Conservation (phyloP, 2,113 vertebrate species). For the Ameiurus melas region DNA sequence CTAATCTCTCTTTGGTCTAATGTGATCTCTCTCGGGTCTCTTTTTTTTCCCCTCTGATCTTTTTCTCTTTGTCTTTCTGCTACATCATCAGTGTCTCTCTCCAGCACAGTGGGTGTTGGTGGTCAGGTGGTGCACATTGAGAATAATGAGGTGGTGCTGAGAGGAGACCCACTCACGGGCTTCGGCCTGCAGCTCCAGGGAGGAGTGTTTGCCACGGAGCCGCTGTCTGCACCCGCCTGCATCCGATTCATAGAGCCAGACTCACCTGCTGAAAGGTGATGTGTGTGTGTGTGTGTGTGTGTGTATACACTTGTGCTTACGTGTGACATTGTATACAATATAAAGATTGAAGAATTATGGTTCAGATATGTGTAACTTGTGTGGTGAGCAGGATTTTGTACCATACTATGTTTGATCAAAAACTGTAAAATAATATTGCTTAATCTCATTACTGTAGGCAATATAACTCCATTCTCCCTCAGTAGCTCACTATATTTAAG, state of each 20-base stretch:
- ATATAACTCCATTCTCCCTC: not conserved
- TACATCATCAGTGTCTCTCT: constrained; percentile 81
- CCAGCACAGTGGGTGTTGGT: constrained; percentile 89
- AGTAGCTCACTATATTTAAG: not conserved
- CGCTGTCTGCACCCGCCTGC: constrained; percentile 87
- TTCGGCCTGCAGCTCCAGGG: constrained; percentile 97
- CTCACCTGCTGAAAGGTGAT: constrained; percentile 94
- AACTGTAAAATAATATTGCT: not conserved
- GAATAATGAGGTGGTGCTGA: constrained; percentile 87
- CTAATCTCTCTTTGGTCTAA: not conserved
- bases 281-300: not conserved
- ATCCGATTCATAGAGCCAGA: constrained; percentile 94
- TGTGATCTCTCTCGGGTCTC: constrained; percentile 14
- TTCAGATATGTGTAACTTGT: not conserved
- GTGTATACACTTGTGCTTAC: not conserved
- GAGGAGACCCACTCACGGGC: constrained; percentile 90
- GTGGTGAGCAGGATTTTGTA: not conserved
- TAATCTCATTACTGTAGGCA: not conserved
- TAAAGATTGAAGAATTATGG: not conserved
- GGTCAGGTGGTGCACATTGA: constrained; percentile 95
- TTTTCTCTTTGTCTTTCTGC: constrained; percentile 24
- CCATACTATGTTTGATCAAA: not conserved
- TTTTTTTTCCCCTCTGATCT: not conserved
- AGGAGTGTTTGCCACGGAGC: constrained; percentile 94
- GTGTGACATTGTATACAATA: not conserved